Evolutionary conservation across 2,888 invertebrate species (phyloP).

Genomic region (Dastarcus helophoroides): DNA sequence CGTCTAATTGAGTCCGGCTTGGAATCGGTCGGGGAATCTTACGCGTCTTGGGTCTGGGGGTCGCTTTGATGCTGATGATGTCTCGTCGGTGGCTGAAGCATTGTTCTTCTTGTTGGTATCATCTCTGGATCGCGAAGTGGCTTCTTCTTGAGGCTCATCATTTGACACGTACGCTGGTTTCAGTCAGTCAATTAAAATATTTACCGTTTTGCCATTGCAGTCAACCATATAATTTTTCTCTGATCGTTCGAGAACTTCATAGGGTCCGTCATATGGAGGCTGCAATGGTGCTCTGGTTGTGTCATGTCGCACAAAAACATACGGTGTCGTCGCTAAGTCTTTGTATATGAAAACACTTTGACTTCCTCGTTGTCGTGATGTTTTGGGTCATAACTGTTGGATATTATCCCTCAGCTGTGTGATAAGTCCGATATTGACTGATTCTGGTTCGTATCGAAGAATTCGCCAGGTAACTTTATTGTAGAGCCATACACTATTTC

Average conservation of each 20-base stretch:
- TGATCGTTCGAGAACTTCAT: neutral
- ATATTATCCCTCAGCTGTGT: too few species aligned
- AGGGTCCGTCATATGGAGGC: neutral
- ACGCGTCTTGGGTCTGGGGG: too few species aligned
- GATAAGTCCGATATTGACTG: neutral
- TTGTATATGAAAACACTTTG: slow-evolving; percentile 1
- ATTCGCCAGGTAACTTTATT: slow-evolving; percentile 14
- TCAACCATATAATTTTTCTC: neutral
- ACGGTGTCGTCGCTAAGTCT: neutral
- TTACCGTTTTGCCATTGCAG: neutral
- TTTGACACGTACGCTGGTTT: neutral
- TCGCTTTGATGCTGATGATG: too few species aligned
- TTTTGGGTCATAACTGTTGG: too few species aligned
- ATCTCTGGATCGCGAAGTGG: too few species aligned
- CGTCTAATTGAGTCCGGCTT: too few species aligned
- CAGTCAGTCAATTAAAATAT: neutral
- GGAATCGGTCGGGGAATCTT: too few species aligned
- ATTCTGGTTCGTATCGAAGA: slow-evolving; percentile 5
- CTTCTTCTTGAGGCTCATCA: too few species aligned
- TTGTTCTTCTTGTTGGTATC: too few species aligned
- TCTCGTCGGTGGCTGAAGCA: too few species aligned
- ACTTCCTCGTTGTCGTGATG: neutral
- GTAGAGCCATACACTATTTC: slow-evolving; percentile 15
- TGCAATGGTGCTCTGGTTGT: neutral
- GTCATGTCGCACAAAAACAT: slow-evolving; percentile 1